Percentiles rank a stretch among this genome's conserved stretches.
Conservation (phyloP, 2,797 vertebrate species). For the Apodemus agrarius region DNA sequence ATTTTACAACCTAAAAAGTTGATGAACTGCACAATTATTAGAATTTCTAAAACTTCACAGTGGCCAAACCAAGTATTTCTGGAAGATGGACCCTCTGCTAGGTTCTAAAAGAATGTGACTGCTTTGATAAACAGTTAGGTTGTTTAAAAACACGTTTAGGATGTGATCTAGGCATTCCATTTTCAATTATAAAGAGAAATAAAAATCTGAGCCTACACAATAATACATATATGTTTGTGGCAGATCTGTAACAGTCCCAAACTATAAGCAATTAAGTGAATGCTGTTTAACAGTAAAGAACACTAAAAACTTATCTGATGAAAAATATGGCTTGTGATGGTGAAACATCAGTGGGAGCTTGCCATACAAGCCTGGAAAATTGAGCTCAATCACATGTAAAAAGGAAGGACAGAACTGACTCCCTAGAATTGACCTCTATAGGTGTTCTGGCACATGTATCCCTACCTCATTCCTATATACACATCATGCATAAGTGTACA, state of each 20-base stretch:
- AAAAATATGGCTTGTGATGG: not conserved
- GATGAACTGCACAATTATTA: not conserved
- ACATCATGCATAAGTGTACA: not conserved
- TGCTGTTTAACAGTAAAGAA: not conserved
- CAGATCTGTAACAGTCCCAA: not conserved
- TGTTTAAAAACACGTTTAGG: conserved; percentile 12
- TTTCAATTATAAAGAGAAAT: conserved; percentile 43
- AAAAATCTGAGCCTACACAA: not conserved
- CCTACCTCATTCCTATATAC: not conserved
- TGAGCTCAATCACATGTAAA: not conserved
- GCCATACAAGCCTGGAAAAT: not conserved
- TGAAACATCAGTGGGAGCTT: not conserved
- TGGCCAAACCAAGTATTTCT: not conserved
- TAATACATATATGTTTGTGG: not conserved
- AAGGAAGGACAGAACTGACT: not conserved
- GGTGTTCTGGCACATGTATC: not conserved
- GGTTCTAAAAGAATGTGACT: not conserved
- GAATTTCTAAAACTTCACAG: conserved; percentile 17
- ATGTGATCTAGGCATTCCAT: conserved; percentile 5
- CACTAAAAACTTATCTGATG: not conserved
- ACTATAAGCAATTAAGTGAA: not conserved
- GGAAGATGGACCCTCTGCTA: not conserved
- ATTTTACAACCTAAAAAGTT: conserved; percentile 43
- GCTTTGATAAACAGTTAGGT: conserved; percentile 38
- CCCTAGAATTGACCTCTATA: not conserved